Conservation (phyloP, 2,797 vertebrate species). For the Allobates femoralis region DNA sequence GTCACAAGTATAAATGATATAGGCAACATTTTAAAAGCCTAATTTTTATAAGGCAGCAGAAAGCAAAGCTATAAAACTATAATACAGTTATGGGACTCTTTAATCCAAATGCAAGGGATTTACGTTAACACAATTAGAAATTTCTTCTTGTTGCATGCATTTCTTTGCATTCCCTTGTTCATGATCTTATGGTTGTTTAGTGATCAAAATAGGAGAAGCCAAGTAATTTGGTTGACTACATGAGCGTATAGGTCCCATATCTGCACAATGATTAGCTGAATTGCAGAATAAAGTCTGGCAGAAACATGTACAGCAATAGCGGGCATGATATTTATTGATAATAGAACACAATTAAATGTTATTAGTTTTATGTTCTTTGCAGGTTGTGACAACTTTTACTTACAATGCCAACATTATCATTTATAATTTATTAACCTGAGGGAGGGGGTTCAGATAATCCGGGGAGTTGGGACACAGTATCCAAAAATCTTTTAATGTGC, state of each 20-base stretch:
- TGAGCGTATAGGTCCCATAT: not conserved
- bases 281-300: not conserved
- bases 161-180: not conserved
- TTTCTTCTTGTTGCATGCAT: not conserved
- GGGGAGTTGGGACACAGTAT: slow-evolving; percentile 4
- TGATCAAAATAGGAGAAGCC: not conserved
- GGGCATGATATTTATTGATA: not conserved
- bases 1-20: not conserved
- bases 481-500: slow-evolving; percentile 5
- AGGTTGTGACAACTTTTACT: slow-evolving; percentile 49
- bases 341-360: not conserved
- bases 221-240: not conserved
- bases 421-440: slow-evolving; percentile 2
- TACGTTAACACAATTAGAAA: not conserved
- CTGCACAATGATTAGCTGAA: not conserved
- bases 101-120: not conserved
- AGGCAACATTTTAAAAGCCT: not conserved
- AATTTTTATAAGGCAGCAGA: not conserved
- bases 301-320: not conserved
- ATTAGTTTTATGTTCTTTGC: slow-evolving; percentile 28
- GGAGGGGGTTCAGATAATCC: not conserved
- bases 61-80: slow-evolving; percentile 8
- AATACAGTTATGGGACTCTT: slow-evolving; percentile 12
- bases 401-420: slow-evolving; percentile 1
- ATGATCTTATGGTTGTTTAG: not conserved